These are phyloP conservation scores for Phlogophora meticulosa DNA, from an alignment of 2,888 invertebrate genomes.

Conservation along the genomic window DNA sequence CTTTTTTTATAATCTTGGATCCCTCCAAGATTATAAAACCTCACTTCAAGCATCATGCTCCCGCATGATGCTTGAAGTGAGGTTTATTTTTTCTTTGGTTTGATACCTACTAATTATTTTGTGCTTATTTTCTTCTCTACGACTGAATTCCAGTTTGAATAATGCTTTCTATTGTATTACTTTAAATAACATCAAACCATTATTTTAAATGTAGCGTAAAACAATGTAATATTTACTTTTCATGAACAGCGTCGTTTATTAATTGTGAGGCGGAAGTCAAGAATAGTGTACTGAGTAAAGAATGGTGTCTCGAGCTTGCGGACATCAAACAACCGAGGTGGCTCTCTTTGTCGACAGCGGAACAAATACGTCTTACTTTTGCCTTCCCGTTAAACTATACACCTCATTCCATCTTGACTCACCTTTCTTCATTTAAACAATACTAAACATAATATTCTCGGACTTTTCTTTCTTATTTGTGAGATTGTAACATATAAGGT, in stretches of 20 bases:
- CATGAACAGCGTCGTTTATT: neutral
- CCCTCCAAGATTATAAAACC: too few species aligned
- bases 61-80: neutral
- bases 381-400: neutral
- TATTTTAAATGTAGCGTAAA: too few species aligned
- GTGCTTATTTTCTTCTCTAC: too few species aligned
- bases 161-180: too few species aligned
- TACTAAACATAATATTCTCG: too few species aligned
- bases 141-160: too few species aligned
- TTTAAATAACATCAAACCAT: too few species aligned
- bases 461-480: neutral
- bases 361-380: slow-evolving; percentile 23
- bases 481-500: too few species aligned
- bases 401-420: neutral
- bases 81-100: neutral
- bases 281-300: neutral
- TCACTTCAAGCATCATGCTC: too few species aligned
- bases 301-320: slow-evolving; percentile 6
- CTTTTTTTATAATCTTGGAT: neutral
- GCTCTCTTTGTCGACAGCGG: neutral
- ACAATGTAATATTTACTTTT: neutral
- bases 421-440: neutral
- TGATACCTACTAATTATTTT: too few species aligned
- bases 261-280: neutral
- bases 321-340: slow-evolving; percentile 6